Base-by-base conservation (phyloP, 1,140 invertebrate genomes). In the Sminthurides bifidus region DNA sequence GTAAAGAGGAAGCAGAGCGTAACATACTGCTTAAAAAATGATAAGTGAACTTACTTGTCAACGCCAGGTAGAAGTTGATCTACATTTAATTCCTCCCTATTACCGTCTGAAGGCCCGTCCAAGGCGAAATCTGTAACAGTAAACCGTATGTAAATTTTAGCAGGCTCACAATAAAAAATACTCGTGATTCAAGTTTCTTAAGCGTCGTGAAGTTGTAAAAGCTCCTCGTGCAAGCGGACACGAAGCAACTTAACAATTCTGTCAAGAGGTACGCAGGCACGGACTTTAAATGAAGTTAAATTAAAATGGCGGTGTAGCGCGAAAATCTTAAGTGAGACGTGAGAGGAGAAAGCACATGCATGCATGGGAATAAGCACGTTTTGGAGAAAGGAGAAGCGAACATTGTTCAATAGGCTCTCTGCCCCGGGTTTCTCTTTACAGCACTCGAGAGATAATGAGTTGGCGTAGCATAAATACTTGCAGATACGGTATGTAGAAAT, bases 61-160 rank as follows among this genome's bases (percentile, higher is more conserved):
- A 61, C 35, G 24, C 60, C 59, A 31, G 57, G 60, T 29, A 58
- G 43, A 24, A 61, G 51, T 23, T 50, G 51, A 49, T 61, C 60
- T 33, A 60, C 27, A 37, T 23, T 58, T 53, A 58, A 30, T 27
- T 55, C 60, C n/a, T 46, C 49, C 24, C 38, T 37, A 5, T 56
- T 46, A 51, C 29, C 49, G 26, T 61, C 56, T 38, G 52, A 54
- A 45, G 60, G 60, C 31, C 59, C 51, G 46, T 61, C 60, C 45
- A 61, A 19, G 37, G 54, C 54, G 38, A 61, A 57, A 41, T 61
- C 59, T 60, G 40, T 12, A 50, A 50, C n/a, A n/a, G n/a, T n/a
- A n/a, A n/a, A n/a, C n/a, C n/a, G n/a, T 10, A 35, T 10, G 10
- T n/a, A 35, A 35, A 35, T 10, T 10, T 10, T 35, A 10, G n/a